Conservation (phyloP, 2,797 vertebrate species). For the Poeciliopsis presidionis region DNA sequence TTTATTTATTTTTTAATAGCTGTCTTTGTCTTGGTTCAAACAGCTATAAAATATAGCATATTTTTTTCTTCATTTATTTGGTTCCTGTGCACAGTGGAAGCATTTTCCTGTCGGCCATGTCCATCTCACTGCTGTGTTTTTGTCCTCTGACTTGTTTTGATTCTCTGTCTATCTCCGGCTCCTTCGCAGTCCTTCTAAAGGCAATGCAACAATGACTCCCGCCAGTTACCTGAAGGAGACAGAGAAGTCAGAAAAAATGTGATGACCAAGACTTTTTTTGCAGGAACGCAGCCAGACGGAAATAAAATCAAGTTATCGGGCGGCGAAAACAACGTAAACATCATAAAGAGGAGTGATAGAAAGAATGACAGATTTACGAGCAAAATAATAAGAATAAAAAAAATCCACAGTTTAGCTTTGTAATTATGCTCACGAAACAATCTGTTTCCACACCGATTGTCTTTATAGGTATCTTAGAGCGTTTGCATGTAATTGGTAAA, state of each 20-base stretch:
- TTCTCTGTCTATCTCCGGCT: conserved; percentile 63
- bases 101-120: conserved; percentile 80
- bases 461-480: not conserved
- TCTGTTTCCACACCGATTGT: not conserved
- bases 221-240: conserved; percentile 87
- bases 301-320: conserved; percentile 20
- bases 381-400: not conserved
- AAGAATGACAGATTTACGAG: not conserved
- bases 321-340: not conserved
- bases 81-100: conserved; percentile 92
- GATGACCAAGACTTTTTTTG: not conserved
- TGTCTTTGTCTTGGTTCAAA: conserved; percentile 82
- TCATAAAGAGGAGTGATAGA: not conserved
- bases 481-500: not conserved
- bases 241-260: conserved; percentile 44
- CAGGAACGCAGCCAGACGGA: not conserved
- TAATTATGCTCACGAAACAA: not conserved
- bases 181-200: conserved; percentile 90
- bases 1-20: conserved; percentile 15
- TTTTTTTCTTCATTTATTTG: conserved; percentile 69
- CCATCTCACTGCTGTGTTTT: conserved; percentile 53
- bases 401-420: not conserved
- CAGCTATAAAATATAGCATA: conserved; percentile 85
- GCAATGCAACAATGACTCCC: conserved; percentile 88
- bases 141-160: conserved; percentile 38